These are phyloP conservation scores for Phalacrocorax aristotelis DNA, from an alignment of 2,113 vertebrate genomes.

Conservation along the genomic window DNA sequence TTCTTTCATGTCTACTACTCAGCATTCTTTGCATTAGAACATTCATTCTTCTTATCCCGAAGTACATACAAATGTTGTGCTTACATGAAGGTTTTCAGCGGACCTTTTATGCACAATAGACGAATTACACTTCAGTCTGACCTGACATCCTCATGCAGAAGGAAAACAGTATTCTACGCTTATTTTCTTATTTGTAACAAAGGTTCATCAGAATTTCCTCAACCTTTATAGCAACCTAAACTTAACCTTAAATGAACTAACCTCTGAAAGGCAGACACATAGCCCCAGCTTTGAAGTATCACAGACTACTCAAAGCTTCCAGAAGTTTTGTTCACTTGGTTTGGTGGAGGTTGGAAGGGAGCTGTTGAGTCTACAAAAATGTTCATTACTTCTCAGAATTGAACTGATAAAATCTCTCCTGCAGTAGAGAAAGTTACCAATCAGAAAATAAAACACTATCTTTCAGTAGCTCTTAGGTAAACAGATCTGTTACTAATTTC, in stretches of 20 bases:
- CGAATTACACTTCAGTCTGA: background rate
- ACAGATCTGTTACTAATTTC: background rate
- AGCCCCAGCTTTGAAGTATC: background rate
- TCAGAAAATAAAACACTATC: background rate
- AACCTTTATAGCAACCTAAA: background rate
- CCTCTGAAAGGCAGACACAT: background rate
- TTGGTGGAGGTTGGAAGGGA: background rate
- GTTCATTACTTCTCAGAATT: background rate
- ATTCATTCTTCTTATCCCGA: background rate
- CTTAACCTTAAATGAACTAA: background rate
- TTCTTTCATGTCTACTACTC: background rate
- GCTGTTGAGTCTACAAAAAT: background rate
- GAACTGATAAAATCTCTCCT: background rate
- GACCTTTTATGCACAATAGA: background rate
- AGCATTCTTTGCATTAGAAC: background rate
- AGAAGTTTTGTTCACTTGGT: background rate
- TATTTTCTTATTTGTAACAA: background rate
- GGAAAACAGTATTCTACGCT: background rate
- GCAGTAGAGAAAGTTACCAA: background rate
- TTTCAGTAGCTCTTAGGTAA: background rate
- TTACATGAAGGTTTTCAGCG: background rate
- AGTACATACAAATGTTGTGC: background rate
- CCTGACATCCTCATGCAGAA: background rate
- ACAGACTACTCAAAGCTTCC: background rate
- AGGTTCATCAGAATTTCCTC: background rate